Conservation (phyloP, 2,888 invertebrate species). For the Julus scandinavius region DNA sequence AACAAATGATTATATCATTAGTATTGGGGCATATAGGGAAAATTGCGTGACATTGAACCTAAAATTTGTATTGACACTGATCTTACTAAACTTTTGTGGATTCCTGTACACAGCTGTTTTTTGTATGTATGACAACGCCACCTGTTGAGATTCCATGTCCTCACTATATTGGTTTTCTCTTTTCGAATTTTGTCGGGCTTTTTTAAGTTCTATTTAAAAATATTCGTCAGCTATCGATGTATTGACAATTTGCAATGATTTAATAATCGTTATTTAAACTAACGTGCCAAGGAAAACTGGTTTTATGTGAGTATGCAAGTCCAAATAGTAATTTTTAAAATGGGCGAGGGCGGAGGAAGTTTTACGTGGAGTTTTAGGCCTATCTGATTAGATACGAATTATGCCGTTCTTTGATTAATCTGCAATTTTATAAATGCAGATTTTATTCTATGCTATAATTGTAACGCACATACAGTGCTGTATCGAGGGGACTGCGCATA, state of each 20-base stretch:
- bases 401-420: no score
- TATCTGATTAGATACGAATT: not conserved
- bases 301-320: not conserved
- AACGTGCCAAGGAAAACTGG: not conserved
- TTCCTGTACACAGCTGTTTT: not conserved
- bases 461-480: no score
- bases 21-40: no score
- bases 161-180: not conserved
- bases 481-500: no score
- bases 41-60: no score
- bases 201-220: not conserved
- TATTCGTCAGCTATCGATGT: not conserved
- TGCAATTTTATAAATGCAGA: no score
- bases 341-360: not conserved
- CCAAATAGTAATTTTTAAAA: not conserved
- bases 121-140: not conserved
- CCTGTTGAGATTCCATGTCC: constrained; percentile 6
- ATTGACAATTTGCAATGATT: not conserved
- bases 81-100: not conserved
- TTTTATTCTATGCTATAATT: no score
- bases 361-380: not conserved
- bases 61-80: not conserved
- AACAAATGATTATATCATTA: no score
- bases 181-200: not conserved
- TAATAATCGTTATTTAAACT: not conserved